A percentile compares a stretch with the other conserved stretches of the same genome.
Evolutionary conservation across 2,888 invertebrate species (phyloP).

Genomic region (Tortricodes alternella): DNA sequence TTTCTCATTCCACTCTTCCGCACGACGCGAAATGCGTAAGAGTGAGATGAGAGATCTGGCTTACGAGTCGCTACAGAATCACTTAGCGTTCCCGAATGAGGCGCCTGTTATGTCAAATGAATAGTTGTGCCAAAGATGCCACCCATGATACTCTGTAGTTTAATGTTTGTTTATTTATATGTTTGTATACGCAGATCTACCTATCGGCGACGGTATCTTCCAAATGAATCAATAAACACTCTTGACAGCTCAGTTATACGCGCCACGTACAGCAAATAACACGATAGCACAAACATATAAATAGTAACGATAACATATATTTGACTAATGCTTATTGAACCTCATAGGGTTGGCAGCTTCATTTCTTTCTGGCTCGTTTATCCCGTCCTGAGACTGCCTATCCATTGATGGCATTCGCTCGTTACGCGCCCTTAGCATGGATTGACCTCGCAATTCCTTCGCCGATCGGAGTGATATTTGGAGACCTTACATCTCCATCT

Average conservation of each 20-base stretch:
- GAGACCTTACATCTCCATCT: no score
- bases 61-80: no score
- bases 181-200: background rate
- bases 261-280: constrained; percentile 7
- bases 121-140: no score
- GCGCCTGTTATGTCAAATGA: no score
- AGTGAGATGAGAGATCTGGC: no score
- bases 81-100: no score
- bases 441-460: no score
- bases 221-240: constrained; percentile 1
- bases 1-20: no score
- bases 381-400: constrained; percentile 15
- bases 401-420: constrained; percentile 10
- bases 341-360: constrained; percentile 18
- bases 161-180: background rate
- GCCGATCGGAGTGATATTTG: no score
- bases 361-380: constrained; percentile 20
- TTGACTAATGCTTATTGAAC: constrained; percentile 29
- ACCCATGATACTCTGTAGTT: no score
- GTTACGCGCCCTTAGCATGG: constrained; percentile 5
- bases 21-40: no score
- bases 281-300: constrained; percentile 17
- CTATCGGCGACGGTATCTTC: background rate
- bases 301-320: constrained; percentile 24
- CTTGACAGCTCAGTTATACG: background rate